Evolutionary conservation across 2,113 vertebrate species (phyloP), one percentile per base, ranked within the genome.

Genomic region (Rhombomys opimus): DNA sequence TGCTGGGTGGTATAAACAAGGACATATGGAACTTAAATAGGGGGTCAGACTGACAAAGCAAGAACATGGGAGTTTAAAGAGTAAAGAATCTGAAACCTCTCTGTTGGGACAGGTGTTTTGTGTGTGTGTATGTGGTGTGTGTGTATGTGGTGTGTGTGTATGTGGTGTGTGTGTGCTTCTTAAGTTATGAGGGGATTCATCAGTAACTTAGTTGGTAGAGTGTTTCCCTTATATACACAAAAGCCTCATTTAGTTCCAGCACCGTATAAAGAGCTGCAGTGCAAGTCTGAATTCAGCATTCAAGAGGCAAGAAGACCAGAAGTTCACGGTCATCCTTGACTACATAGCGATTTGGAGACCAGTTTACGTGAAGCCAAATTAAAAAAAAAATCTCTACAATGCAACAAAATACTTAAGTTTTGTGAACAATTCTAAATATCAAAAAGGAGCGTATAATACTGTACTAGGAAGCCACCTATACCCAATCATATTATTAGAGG

Each of bases 361-460:
- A 68, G 30, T 30, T 20, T 9, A 14, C 5, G 14, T 35, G 30
- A 54, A 20, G 15, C 50, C 46, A 30, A 50, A 32, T 70, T 87
- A 52, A 87, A 70, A 20, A 20, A 27, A 35, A 35, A 7, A 73
- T 30, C 17, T 25, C 9, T 35, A 52, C 41, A 50, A 50, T 52
- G 30, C 27, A 67, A 20, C 41, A 67, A 86, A 68, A 68, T 54
- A 76, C 12, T 68, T 87, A 93, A 67, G 6, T 50, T 46, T 46
- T 70, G 91, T 93, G n/a, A 91, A 12, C 22, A 82, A 88, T 93
- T 96, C 1, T 7, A 96, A 90, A 63, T 73, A 96, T 93, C 4
- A 91, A 52, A 80, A 94, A 85, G 85, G 18, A 46, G 81, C 27
- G 75, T 32, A 87, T 86, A 93, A 85, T 70, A 90, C 76, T 78